Conservation (phyloP, 2,888 invertebrate genomes). For the Sphecodes monilicornis region DNA sequence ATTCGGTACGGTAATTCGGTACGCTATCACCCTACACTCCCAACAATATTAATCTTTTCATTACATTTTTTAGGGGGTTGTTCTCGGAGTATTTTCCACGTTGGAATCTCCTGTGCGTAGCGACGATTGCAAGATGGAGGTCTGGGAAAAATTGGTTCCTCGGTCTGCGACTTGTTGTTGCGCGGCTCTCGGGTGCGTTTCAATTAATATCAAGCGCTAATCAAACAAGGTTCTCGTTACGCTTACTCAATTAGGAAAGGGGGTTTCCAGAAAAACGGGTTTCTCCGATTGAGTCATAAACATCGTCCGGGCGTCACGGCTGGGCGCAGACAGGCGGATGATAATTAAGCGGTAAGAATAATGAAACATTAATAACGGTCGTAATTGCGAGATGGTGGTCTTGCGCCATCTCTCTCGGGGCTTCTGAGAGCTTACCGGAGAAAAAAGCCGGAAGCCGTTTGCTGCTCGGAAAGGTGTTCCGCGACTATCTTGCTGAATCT, state of each 20-base stretch:
- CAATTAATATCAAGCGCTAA: slow-evolving; percentile 3
- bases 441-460: not conserved
- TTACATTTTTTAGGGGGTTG: no score
- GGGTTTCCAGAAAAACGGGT: slow-evolving; percentile 9
- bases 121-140: not conserved
- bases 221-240: not conserved
- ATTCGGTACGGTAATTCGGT: no score
- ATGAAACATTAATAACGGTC: not conserved
- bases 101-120: not conserved
- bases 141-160: no score
- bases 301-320: not conserved
- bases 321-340: not conserved
- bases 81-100: not conserved
- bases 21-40: no score
- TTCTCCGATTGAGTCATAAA: not conserved
- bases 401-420: not conserved
- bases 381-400: not conserved
- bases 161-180: not conserved
- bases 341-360: slow-evolving; percentile 14
- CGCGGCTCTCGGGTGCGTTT: not conserved
- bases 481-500: not conserved
- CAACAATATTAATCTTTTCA: no score
- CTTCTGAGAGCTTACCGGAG: not conserved
- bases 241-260: slow-evolving; percentile 7
- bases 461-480: not conserved